Base-by-base conservation (phyloP, 2,797 vertebrate genomes). In the Sternotherus odoratus region DNA sequence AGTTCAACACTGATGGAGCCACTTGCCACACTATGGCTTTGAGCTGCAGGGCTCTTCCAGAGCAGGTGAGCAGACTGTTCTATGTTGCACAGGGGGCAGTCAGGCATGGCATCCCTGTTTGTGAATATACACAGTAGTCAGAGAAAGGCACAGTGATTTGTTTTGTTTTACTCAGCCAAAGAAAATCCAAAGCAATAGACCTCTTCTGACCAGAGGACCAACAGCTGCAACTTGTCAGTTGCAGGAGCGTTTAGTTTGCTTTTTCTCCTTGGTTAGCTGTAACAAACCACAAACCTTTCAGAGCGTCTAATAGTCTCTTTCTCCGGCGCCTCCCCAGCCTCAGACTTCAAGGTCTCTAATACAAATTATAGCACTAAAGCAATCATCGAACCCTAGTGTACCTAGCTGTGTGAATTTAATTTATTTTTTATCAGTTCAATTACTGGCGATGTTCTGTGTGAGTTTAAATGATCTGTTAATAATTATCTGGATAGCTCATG, bases 391-490 rank as follows among this genome's bases (percentile, higher is more conserved):
- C 54, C 46, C 79, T 80, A 75, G 63, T 77, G 39, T 53, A 60
- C 16, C 75, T 66, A 80, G 86, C 69, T 66, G 57, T 49, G 56
- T 83, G 53, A n/a, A 43, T 72, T 36, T 49, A 57, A 54, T 48
- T 30, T 82, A 86, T 75, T 33, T 53, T 82, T 33, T 0, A 1
- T 39, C 8, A 63, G 49, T 39, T 30, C n/a, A 48, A 60, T 82
- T 66, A 17, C 15, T 21, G 82, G 88, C 82, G 69, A 6, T 33
- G 83, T 57, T 83, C 86, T 7, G 6, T 60, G 50, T 91, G 81
- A 90, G 50, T 95, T 96, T 85, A 92, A 96, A 94, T 95, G 84
- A 50, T 56, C 19, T 78, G 92, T 95, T 96, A 94, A 94, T 95
- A 51, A 96, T 94, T 96, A 92, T 81, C 87, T 82, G 88, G 16